Evolutionary conservation across 2,113 vertebrate species (phyloP).

Genomic region (Pandion haliaetus): DNA sequence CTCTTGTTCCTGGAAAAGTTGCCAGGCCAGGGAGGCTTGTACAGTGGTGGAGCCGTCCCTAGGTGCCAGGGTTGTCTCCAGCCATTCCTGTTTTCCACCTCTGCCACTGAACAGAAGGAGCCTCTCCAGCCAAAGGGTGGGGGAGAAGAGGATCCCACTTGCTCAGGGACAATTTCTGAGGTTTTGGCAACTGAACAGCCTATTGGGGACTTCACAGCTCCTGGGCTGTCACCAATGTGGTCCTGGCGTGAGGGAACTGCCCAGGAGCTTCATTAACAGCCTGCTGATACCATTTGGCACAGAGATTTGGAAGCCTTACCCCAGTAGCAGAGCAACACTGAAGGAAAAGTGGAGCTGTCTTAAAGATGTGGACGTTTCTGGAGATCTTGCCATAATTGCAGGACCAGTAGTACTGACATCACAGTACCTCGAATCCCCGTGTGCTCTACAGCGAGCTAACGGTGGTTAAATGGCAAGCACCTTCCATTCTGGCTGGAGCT

Average conservation of each 20-base stretch:
- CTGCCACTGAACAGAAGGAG: not conserved
- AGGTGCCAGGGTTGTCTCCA: not conserved
- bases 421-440: rapidly evolving
- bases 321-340: not conserved
- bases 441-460: rapidly evolving
- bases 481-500: not conserved
- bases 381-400: not conserved
- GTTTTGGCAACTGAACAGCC: not conserved
- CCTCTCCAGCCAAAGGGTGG: not conserved
- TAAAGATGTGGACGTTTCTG: not conserved
- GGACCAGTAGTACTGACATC: not conserved
- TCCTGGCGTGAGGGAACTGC: not conserved
- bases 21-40: not conserved
- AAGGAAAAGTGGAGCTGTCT: not conserved
- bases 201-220: not conserved
- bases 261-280: not conserved
- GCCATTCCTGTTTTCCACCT: not conserved
- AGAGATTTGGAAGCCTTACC: not conserved
- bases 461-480: rapidly evolving
- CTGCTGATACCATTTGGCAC: not conserved
- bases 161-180: not conserved
- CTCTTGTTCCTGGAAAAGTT: not conserved
- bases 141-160: not conserved
- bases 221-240: not conserved
- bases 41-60: not conserved